These are phyloP conservation scores for Trachops cirrhosus DNA, from an alignment of 2,797 vertebrate species.

Conservation along the genomic window DNA sequence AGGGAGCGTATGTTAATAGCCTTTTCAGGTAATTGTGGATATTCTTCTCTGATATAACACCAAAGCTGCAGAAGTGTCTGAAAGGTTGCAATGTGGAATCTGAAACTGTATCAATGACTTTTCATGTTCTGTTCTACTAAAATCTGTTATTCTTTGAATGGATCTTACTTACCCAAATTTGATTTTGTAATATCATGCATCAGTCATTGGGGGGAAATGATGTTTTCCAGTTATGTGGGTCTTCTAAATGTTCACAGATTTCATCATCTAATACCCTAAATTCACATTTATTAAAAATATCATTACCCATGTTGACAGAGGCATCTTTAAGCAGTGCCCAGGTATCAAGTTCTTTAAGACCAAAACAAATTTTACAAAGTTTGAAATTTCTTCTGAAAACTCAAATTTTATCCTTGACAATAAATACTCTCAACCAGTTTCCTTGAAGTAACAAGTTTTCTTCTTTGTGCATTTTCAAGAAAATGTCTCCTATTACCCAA, in stretches of 20 bases:
- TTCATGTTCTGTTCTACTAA: rapidly evolving
- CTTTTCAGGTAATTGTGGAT: not conserved
- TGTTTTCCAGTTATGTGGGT: not conserved
- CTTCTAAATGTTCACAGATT: not conserved
- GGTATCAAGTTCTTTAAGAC: not conserved
- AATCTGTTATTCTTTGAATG: not conserved
- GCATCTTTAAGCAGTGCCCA: not conserved
- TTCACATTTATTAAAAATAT: not conserved
- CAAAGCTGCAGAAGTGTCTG: rapidly evolving
- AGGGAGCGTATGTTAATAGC: not conserved
- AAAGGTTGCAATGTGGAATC: rapidly evolving
- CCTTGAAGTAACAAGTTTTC: not conserved
- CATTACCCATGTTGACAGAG: not conserved
- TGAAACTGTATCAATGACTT: rapidly evolving
- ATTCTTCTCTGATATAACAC: not conserved
- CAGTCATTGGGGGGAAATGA: no score
- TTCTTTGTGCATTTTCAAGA: not conserved
- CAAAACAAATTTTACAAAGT: not conserved
- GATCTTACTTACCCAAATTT: no score
- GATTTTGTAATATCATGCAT: rapidly evolving
- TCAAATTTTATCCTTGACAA: not conserved
- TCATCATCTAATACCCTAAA: not conserved
- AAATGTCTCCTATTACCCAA: rapidly evolving
- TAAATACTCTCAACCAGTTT: not conserved
- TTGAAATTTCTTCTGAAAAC: not conserved